Conservation (phyloP, 2,113 vertebrate genomes). For the Chloroceryle aenea region DNA sequence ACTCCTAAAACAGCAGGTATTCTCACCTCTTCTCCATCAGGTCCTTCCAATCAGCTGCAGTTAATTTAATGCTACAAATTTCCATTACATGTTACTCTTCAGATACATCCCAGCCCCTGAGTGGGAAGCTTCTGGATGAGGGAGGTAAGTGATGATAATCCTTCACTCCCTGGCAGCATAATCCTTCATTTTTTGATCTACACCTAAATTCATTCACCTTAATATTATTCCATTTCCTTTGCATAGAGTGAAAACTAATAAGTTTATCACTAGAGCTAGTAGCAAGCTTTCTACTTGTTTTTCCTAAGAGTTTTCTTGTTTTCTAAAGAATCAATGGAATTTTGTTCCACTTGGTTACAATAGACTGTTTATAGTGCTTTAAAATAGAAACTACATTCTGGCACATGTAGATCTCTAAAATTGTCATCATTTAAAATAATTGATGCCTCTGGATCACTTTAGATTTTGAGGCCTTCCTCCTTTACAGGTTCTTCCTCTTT, state of each 20-base stretch:
- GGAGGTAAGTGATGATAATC: constrained; percentile 73
- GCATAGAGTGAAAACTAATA: constrained; percentile 65
- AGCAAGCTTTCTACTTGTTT: constrained; percentile 61
- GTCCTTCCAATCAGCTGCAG: constrained; percentile 67
- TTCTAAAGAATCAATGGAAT: constrained; percentile 41
- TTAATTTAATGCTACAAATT: constrained; percentile 69
- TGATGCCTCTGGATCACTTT: neutral
- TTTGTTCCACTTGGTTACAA: neutral
- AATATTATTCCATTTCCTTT: constrained; percentile 70
- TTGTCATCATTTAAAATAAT: constrained; percentile 18
- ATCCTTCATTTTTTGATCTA: constrained; percentile 68
- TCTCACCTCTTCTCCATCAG: constrained; percentile 69
- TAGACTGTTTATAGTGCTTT: constrained; percentile 34
- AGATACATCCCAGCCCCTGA: constrained; percentile 68
- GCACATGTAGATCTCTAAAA: constrained; percentile 37
- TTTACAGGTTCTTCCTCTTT: neutral
- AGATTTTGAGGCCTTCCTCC: constrained; percentile 18
- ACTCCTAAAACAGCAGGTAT: constrained; percentile 70
- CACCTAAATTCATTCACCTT: constrained; percentile 67
- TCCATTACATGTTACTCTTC: constrained; percentile 73
- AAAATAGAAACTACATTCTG: constrained; percentile 37
- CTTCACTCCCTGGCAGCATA: constrained; percentile 63
- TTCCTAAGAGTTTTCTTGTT: constrained; percentile 61
- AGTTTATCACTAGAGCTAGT: constrained; percentile 64
- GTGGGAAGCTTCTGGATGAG: constrained; percentile 67